phyloP scores from a whole-genome alignment of 1,140 invertebrate species.

The Schlechtendalia chinensis region DNA sequence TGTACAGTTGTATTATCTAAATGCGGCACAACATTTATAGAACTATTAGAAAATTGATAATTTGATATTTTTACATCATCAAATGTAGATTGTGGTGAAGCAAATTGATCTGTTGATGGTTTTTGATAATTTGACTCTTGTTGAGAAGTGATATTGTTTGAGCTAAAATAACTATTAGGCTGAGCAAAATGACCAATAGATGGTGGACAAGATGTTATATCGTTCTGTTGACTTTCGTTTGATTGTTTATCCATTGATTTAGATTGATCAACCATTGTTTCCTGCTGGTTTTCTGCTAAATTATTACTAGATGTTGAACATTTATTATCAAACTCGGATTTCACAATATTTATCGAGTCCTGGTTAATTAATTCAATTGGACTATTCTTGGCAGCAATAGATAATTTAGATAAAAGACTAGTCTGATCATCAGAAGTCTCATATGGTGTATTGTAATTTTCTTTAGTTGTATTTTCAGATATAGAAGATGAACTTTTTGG shows the following conservation, averaged over 20 bases:
- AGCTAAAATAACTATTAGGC: background rate
- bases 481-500: constrained; percentile 2
- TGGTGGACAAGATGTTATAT: background rate
- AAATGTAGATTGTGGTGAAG: background rate
- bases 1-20: background rate
- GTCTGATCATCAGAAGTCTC: background rate
- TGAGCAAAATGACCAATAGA: background rate
- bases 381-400: background rate
- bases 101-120: background rate
- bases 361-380: background rate
- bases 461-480: background rate
- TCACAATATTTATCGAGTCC: background rate
- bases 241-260: background rate
- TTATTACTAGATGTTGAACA: background rate
- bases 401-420: background rate
- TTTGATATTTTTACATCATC: background rate
- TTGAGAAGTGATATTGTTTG: background rate
- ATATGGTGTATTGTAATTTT: background rate
- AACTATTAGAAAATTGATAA: constrained; percentile 5
- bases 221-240: background rate
- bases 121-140: background rate
- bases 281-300: background rate
- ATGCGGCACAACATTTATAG: background rate
- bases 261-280: constrained; percentile 10
- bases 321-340: constrained; percentile 8